Evolutionary conservation across 2,797 vertebrate genomes (phyloP).

Genomic region (Pantherophis alleghaniensis): DNA sequence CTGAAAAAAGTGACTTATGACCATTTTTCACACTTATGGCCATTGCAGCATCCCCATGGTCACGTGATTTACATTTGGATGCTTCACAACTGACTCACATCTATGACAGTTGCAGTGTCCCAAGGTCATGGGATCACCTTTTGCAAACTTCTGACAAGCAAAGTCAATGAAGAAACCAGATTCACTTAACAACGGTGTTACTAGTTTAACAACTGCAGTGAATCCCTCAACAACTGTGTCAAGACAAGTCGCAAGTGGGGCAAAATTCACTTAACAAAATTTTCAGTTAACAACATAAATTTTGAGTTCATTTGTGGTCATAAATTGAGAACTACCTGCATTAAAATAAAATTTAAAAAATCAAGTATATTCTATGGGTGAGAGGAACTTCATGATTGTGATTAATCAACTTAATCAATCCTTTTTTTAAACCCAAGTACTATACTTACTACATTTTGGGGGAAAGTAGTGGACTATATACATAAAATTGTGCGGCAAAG

Average conservation of each 20-base stretch:
- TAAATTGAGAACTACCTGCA: neutral
- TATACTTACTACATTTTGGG: neutral
- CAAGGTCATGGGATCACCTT: no score
- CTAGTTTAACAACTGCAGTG: neutral
- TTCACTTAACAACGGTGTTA: neutral
- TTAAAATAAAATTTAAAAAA: neutral
- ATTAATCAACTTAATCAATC: neutral
- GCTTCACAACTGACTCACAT: no score
- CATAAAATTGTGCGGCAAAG: neutral
- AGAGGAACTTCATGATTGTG: neutral
- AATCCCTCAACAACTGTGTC: neutral
- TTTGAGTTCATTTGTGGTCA: neutral
- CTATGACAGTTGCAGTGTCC: no score
- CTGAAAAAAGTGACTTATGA: no score
- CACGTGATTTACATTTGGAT: no score
- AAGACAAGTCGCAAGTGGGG: neutral
- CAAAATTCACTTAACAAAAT: no score
- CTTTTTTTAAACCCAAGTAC: neutral
- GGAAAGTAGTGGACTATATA: neutral
- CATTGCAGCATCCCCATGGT: no score
- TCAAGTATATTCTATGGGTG: neutral
- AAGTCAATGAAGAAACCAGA: neutral
- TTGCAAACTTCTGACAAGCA: no score
- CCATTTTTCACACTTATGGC: no score
- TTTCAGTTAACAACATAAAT: neutral